Percentiles rank a stretch among this genome's conserved stretches.
Conservation (phyloP, 53 echinoderm and acorn worm species). For the Astropecten irregularis region DNA sequence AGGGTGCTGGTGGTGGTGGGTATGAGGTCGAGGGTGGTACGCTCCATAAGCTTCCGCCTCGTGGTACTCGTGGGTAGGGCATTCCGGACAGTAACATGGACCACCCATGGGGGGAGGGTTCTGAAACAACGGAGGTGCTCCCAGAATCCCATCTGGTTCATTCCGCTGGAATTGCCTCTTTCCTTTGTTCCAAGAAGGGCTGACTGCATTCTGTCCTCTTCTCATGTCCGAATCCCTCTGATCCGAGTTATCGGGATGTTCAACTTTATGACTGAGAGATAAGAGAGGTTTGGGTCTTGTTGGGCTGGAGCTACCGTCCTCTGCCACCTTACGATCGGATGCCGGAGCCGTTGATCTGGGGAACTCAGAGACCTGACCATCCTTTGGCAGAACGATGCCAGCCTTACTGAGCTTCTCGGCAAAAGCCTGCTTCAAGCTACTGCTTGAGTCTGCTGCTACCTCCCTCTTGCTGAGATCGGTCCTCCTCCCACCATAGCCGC, state of each 20-base stretch:
- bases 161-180: no score
- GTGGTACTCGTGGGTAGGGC: not conserved
- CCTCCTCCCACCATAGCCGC: not conserved
- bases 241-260: not conserved
- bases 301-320: not conserved
- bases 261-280: not conserved
- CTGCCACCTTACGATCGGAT: not conserved
- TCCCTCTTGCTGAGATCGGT: not conserved
- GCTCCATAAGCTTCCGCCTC: not conserved
- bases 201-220: not conserved
- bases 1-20: not conserved
- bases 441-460: not conserved
- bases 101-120: not conserved
- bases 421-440: not conserved
- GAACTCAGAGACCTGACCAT: not conserved
- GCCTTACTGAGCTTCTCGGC: not conserved
- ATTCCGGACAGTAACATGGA: not conserved
- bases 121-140: not conserved
- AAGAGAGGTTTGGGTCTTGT: not conserved
- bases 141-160: constrained; percentile 7
- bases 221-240: not conserved
- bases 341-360: no score
- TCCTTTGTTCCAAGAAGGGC: no score
- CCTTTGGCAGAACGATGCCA: not conserved
- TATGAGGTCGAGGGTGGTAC: not conserved